phyloP scores from a whole-genome alignment of 2,888 invertebrate species.

The Smittia aterrima region DNA sequence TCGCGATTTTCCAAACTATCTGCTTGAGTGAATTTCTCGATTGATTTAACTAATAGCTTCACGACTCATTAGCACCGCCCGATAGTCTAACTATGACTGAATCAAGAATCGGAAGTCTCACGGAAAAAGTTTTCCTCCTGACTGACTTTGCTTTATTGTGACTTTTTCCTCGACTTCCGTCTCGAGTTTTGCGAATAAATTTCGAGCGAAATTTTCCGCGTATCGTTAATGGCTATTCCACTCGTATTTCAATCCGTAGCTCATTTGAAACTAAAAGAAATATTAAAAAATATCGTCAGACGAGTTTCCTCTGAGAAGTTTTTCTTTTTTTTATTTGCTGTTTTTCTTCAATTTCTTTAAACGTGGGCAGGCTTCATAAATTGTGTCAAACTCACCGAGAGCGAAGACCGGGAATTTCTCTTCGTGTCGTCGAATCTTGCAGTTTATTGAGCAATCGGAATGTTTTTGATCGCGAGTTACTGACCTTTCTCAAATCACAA shows the following conservation, averaged over 20 bases:
- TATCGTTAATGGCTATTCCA: constrained; percentile 21
- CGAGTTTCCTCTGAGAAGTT: constrained; percentile 9
- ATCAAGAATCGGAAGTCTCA: constrained; percentile 1
- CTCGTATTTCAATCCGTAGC: constrained; percentile 32
- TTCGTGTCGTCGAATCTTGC: no score
- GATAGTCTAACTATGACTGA: constrained; percentile 25
- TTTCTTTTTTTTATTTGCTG: not conserved
- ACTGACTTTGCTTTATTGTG: not conserved
- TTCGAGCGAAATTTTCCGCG: constrained; percentile 27
- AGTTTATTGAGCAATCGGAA: no score
- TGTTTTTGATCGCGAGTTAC: no score
- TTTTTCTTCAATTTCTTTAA: not conserved
- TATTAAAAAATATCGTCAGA: constrained; percentile 17
- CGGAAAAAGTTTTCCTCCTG: not conserved
- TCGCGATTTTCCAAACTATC: not conserved
- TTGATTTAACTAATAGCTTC: constrained; percentile 28
- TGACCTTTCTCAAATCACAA: no score
- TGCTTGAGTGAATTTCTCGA: constrained; percentile 13
- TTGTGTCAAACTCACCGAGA: no score
- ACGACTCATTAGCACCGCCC: constrained; percentile 10
- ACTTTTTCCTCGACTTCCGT: no score
- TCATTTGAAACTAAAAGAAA: constrained; percentile 34
- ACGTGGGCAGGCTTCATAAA: no score
- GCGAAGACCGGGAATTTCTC: no score
- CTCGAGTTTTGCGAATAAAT: not conserved